Conservation (phyloP, 2,113 vertebrate genomes). For the Siphamia tubifer region DNA sequence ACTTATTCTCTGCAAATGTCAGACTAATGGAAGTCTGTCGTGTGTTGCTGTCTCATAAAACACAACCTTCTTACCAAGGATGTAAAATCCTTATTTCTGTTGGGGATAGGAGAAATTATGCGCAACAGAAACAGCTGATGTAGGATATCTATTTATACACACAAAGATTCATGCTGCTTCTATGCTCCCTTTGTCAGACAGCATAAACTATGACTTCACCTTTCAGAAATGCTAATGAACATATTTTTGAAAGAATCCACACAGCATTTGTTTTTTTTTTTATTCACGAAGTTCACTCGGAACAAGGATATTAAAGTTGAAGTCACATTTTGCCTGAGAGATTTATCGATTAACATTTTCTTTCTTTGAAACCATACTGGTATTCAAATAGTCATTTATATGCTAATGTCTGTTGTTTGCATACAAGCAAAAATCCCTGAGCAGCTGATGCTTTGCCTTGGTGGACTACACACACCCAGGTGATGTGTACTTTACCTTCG, state of each 20-base stretch:
- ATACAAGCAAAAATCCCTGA: neutral
- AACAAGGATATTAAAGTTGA: neutral
- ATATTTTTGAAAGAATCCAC: neutral
- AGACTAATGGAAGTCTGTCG: too few species aligned
- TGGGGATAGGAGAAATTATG: too few species aligned
- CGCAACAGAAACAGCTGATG: too few species aligned
- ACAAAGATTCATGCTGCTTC: neutral
- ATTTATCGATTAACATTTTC: neutral
- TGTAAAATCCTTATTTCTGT: too few species aligned
- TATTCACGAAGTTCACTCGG: neutral
- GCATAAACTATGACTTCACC: neutral
- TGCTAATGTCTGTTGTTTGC: constrained; percentile 41
- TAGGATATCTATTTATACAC: neutral
- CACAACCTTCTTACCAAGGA: too few species aligned
- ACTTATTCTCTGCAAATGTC: too few species aligned
- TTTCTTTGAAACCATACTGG: neutral
- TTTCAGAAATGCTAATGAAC: neutral
- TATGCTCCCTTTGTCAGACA: neutral
- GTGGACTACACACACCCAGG: neutral
- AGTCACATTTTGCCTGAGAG: neutral
- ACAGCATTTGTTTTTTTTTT: neutral
- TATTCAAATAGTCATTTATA: constrained; percentile 30
- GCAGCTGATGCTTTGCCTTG: too few species aligned
- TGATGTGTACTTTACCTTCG: constrained; percentile 19
- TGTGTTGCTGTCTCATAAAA: too few species aligned